phyloP scores from a whole-genome alignment of 2,888 invertebrate genomes.

The Mesochorus sp. region DNA sequence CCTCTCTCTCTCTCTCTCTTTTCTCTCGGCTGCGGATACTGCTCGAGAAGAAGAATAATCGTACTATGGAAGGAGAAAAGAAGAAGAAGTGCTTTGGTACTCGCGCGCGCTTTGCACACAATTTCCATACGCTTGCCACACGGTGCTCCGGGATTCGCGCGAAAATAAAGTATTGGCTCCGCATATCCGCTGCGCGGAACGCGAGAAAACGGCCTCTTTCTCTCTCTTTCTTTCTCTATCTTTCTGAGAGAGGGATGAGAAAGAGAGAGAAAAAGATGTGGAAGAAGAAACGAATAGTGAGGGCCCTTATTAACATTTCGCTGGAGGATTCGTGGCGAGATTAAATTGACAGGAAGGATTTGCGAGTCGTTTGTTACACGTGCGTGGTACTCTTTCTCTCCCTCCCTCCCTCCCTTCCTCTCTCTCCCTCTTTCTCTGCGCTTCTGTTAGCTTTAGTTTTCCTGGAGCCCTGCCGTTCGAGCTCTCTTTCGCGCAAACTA shows the following conservation, averaged over 20 bases:
- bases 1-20: constrained; percentile 41
- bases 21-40: constrained; percentile 28
- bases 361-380: constrained; percentile 81
- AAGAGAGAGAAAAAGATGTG: constrained; percentile 21
- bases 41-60: constrained; percentile 56
- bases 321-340: constrained; percentile 80
- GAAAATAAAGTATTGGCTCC: constrained; percentile 73
- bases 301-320: constrained; percentile 81
- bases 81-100: constrained; percentile 66
- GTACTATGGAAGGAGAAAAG: constrained; percentile 42
- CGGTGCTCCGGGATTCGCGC: constrained; percentile 65
- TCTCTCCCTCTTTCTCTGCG: constrained; percentile 33
- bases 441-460: constrained; percentile 56
- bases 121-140: constrained; percentile 61
- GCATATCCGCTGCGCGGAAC: constrained; percentile 50
- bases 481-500: constrained; percentile 26
- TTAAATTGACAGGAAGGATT: constrained; percentile 82
- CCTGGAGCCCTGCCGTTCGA: constrained; percentile 17
- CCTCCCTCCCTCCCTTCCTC: constrained; percentile 33
- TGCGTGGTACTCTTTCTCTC: constrained; percentile 58
- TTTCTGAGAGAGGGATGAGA: constrained; percentile 9
- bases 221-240: background rate
- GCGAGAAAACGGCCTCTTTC: constrained; percentile 32
- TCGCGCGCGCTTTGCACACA: constrained; percentile 62
- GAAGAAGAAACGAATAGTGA: constrained; percentile 70